Evolutionary conservation across 2,797 vertebrate species (phyloP).

Genomic region (Mormyrus hasselquistii): DNA sequence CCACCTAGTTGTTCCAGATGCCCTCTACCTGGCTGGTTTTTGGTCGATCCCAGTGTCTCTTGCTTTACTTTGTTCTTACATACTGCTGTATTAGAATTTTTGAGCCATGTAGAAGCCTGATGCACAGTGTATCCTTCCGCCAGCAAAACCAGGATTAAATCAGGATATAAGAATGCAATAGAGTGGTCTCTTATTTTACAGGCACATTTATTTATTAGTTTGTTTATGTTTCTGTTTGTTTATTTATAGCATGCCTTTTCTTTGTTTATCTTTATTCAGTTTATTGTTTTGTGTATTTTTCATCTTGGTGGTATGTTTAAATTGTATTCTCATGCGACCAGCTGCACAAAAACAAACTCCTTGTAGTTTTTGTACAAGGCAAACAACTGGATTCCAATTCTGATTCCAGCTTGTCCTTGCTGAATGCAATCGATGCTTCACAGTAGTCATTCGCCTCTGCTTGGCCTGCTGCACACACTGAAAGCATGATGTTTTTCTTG

Average conservation of each 20-base stretch:
- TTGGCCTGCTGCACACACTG: background rate
- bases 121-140: background rate
- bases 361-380: background rate
- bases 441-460: background rate
- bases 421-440: background rate
- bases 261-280: background rate
- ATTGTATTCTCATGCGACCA: background rate
- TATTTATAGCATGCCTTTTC: background rate
- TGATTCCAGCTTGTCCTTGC: background rate
- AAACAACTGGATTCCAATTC: background rate
- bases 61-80: background rate
- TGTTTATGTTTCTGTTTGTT: background rate
- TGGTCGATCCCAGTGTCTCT: background rate
- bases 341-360: background rate
- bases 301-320: background rate
- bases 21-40: background rate
- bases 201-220: background rate
- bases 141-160: background rate
- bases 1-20: background rate
- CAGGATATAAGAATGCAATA: background rate
- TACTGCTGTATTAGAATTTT: background rate
- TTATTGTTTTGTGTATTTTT: background rate
- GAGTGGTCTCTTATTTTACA: background rate
- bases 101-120: background rate
- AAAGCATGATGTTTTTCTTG: background rate